Evolutionary conservation across 1,140 invertebrate species (phyloP), one percentile per base, ranked within the genome.

Genomic region (Leptoteleia sp.): DNA sequence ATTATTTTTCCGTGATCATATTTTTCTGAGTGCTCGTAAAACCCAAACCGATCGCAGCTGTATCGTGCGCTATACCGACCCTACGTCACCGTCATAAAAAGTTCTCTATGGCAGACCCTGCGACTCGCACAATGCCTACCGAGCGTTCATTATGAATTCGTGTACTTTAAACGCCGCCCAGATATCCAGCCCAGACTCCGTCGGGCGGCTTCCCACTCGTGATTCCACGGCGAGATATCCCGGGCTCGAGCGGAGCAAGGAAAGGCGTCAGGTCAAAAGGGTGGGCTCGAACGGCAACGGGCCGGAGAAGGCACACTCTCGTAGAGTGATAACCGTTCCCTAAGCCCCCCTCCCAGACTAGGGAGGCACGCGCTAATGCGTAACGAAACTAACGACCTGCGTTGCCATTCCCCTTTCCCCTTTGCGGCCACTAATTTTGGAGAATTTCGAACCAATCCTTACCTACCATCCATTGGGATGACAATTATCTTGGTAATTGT

Each of bases 101-200:
- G n/a, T 48, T 12, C 35, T 70, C 13, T 33, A 71, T 59, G 45
- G 54, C 33, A 31, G 54, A 45, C 3, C 38, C 19, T 31, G 50
- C 48, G 31, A 55, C 50, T 67, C 31, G 42, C 33, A 52, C 42
- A 35, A 70, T 59, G 35, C 43, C 43, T 38, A 13, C 57, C 27
- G 12, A 62, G 57, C 61, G 33, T 75, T 75, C 61, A 67, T 75
- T 75, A 65, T 61, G 45, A 48, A 61, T 67, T 75, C 59, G 52
- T 57, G 50, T 52, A 52, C 67, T 61, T 67, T 52, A 75, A 75
- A 75, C 71, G 22, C 61, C 71, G 71, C 71, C 71, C 71, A 75
- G 71, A 65, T 50, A 50, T 40, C 52, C 52, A 50, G 40, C 70
- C 70, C 68, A 71, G 48, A 15, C 64, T 57, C 50, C 16, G 42